These are phyloP conservation scores for Ciona savignyi DNA, from an alignment of 23 tunicate genomes.

Conservation along the genomic window DNA sequence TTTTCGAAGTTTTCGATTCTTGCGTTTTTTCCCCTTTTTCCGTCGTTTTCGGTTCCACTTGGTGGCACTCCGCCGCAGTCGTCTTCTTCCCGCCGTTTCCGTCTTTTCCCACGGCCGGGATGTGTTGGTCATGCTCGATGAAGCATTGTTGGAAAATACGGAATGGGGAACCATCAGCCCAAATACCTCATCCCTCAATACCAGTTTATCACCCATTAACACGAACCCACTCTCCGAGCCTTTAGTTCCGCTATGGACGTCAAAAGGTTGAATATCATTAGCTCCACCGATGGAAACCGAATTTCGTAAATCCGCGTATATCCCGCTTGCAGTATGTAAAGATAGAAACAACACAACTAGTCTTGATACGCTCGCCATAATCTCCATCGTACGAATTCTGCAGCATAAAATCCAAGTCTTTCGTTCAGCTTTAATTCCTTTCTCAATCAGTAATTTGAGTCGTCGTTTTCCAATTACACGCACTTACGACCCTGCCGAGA, in stretches of 20 bases:
- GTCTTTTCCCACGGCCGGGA: neutral
- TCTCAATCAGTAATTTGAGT: neutral
- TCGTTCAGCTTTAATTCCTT: neutral
- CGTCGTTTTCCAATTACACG: neutral
- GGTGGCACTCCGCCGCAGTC: neutral
- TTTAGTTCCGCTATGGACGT: neutral
- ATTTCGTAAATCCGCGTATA: neutral
- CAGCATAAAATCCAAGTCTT: neutral
- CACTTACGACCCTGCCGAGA: neutral
- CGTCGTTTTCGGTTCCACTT: neutral
- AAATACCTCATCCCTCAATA: neutral
- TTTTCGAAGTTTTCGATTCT: neutral
- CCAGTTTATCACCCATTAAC: neutral
- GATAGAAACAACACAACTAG: neutral
- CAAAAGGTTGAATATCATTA: neutral
- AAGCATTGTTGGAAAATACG: neutral
- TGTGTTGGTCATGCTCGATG: neutral
- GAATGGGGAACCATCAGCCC: neutral
- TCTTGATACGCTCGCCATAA: neutral
- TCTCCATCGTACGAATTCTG: neutral
- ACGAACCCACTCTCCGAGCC: neutral
- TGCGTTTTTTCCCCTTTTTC: neutral
- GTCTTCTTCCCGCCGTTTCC: neutral
- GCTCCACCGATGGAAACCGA: neutral
- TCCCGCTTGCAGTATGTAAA: neutral